Evolutionary conservation across 92 coral and sea anemone species (phyloP).

Genomic region (Siderastrea siderea): DNA sequence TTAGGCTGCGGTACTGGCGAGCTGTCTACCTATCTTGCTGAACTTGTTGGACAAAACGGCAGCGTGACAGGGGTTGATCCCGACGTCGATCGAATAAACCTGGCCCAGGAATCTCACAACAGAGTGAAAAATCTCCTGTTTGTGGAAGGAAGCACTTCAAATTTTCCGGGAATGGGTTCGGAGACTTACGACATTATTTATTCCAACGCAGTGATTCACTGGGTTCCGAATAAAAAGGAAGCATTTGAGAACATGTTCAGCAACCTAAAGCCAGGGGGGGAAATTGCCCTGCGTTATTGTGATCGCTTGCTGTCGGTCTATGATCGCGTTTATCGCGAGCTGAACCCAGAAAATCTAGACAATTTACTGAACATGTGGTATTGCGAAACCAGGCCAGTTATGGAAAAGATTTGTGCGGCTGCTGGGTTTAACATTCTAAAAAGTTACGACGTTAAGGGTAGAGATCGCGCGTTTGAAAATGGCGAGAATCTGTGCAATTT

Average conservation of each 20-base stretch:
- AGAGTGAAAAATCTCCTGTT: too few relatives aligned
- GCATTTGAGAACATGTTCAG: slow-evolving; percentile 14
- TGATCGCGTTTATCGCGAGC: slow-evolving; percentile 1
- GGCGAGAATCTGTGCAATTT: background rate
- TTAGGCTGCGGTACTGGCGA: too few relatives aligned
- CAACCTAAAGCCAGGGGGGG: background rate
- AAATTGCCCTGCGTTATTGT: background rate
- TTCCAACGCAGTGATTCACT: background rate
- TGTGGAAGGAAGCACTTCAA: background rate
- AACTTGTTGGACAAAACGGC: too few relatives aligned
- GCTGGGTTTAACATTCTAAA: background rate
- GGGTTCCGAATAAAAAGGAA: background rate
- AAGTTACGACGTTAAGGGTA: background rate
- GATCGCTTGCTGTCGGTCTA: background rate
- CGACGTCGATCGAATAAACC: too few relatives aligned
- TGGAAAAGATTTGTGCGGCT: background rate
- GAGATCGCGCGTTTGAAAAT: background rate
- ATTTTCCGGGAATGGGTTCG: background rate
- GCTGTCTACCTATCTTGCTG: too few relatives aligned
- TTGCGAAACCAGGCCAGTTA: background rate
- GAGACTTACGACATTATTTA: background rate
- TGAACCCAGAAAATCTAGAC: background rate
- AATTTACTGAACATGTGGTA: background rate
- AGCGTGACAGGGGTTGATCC: too few relatives aligned
- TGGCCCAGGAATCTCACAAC: too few relatives aligned